phyloP scores from a whole-genome alignment of 1,140 invertebrate species.

The Drosophila bipectinata region DNA sequence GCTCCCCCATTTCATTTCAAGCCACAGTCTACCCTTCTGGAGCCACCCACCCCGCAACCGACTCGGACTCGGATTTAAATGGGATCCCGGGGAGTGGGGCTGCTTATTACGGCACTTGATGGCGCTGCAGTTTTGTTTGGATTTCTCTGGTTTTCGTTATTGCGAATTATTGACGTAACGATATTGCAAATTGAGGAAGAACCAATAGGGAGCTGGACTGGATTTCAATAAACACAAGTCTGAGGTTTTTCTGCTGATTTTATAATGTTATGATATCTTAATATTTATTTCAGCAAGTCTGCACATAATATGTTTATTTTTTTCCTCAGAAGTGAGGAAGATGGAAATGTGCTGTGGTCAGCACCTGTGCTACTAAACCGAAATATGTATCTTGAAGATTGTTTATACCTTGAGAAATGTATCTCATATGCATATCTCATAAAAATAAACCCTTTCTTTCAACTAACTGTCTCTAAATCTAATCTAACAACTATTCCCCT shows the following conservation, averaged over 20 bases:
- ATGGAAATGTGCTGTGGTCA: background rate
- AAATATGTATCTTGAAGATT: background rate
- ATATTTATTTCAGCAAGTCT: slow-evolving; percentile 4
- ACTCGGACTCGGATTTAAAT: slow-evolving; percentile 13
- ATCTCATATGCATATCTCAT: background rate
- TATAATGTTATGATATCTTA: slow-evolving; percentile 2
- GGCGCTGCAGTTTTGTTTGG: slow-evolving; percentile 64
- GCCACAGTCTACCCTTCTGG: slow-evolving; percentile 6
- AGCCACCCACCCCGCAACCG: background rate
- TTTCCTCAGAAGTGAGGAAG: background rate
- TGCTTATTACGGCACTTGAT: slow-evolving; percentile 73
- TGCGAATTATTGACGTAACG: slow-evolving; percentile 77
- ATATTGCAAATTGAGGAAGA: slow-evolving; percentile 14
- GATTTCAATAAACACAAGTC: background rate
- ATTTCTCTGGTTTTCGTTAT: slow-evolving; percentile 47
- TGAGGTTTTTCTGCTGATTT: slow-evolving; percentile 18
- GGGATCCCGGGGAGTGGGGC: slow-evolving; percentile 40
- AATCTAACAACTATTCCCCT: slow-evolving; percentile 22
- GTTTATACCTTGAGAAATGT: no score
- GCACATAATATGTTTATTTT: background rate
- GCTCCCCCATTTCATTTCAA: slow-evolving; percentile 54
- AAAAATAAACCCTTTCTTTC: slow-evolving; percentile 13
- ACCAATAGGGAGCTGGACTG: background rate
- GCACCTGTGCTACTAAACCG: background rate
- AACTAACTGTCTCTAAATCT: slow-evolving; percentile 24